Conservation (phyloP, 2,888 invertebrate genomes). For the Tridacna gigas region DNA sequence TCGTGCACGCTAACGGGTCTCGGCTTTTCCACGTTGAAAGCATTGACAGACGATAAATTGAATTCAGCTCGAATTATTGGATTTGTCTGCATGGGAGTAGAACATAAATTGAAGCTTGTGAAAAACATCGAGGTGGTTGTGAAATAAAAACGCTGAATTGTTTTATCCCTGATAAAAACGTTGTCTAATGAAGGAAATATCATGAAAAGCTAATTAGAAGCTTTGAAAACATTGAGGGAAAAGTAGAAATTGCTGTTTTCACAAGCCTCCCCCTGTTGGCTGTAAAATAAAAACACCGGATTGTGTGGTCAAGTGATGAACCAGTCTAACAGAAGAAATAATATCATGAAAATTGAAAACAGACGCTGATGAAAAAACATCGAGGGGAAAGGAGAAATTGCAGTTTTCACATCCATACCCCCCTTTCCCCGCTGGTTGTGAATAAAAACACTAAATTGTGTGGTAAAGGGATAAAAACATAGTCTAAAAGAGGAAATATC, state of each 20-base stretch:
- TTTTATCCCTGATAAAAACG: neutral
- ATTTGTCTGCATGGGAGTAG: no score
- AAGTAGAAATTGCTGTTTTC: neutral
- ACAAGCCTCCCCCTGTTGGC: no score
- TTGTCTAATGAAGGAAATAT: neutral
- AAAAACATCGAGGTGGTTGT: neutral
- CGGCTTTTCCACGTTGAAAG: no score
- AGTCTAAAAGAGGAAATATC: neutral
- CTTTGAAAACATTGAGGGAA: neutral
- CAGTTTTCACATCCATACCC: neutral
- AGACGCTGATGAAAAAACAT: no score
- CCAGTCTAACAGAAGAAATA: no score
- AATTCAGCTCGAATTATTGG: no score
- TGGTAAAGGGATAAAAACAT: neutral
- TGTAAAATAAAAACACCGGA: no score
- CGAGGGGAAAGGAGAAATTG: neutral
- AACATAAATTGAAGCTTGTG: no score
- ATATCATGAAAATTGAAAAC: no score
- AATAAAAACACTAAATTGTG: neutral
- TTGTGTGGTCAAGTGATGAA: no score
- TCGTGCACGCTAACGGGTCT: no score
- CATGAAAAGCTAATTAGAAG: neutral
- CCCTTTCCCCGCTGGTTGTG: neutral
- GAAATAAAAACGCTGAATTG: neutral
- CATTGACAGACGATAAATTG: no score